A percentile compares a stretch with the other conserved stretches of the same genome.
phyloP scores from a whole-genome alignment of 2,113 vertebrate species.

The Pogona vitticeps region DNA sequence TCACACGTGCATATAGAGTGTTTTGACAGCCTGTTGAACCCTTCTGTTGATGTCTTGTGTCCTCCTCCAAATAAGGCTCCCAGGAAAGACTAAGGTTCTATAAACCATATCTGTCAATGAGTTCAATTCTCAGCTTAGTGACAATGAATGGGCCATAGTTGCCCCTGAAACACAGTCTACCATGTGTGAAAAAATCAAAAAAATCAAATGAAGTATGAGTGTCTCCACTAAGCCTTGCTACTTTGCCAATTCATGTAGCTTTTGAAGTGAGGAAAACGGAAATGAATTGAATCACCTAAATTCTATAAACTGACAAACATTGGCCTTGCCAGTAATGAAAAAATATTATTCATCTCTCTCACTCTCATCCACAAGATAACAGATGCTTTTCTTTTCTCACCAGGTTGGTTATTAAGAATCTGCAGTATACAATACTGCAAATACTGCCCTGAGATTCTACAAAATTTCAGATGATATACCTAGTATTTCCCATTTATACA shows the following conservation, averaged over 20 bases:
- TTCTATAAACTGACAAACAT: background rate
- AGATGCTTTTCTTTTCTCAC: background rate
- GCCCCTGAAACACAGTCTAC: background rate
- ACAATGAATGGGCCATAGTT: background rate
- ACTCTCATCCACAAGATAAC: background rate
- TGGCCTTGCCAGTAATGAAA: background rate
- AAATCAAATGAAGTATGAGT: no score
- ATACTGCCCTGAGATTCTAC: background rate
- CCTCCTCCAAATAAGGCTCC: background rate
- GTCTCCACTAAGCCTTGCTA: background rate
- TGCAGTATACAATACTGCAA: background rate
- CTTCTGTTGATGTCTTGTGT: background rate
- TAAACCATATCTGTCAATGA: background rate
- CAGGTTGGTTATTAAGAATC: background rate
- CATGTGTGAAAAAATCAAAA: no score
- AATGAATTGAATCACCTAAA: background rate
- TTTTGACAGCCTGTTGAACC: no score
- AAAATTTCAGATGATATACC: constrained; percentile 8
- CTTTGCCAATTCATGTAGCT: background rate
- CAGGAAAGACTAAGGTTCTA: background rate
- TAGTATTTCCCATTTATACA: background rate
- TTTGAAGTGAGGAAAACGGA: background rate
- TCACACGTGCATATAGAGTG: constrained; percentile 29
- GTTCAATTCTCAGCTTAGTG: background rate
- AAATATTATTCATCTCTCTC: background rate